Evolutionary conservation across 2,797 vertebrate species (phyloP).

Genomic region (Chlorospingus semifuscus): DNA sequence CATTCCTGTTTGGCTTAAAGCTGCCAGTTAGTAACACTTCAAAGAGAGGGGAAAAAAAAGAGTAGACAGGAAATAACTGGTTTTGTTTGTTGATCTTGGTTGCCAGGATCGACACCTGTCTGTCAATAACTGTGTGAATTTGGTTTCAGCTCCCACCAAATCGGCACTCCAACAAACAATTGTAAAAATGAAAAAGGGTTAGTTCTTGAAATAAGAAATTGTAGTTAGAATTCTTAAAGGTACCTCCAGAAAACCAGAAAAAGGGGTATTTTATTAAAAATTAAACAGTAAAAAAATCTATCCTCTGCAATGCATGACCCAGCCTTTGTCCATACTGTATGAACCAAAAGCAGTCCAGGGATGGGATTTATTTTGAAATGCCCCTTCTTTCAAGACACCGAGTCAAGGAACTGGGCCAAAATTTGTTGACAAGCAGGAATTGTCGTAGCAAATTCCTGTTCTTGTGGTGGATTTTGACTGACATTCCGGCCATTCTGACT

Average conservation of each 20-base stretch:
- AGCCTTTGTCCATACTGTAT: background rate
- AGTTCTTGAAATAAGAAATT: conserved; percentile 6
- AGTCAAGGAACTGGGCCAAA: conserved; percentile 55
- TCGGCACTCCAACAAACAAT: background rate
- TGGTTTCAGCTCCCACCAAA: conserved; percentile 7
- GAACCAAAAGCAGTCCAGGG: background rate
- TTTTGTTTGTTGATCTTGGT: conserved; percentile 12
- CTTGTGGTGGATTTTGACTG: background rate
- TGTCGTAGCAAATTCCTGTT: conserved; percentile 5
- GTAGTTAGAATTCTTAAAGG: background rate
- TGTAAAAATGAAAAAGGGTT: background rate
- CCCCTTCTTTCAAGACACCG: background rate
- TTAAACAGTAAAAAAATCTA: background rate
- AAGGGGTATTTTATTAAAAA: background rate
- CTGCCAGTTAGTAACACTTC: conserved; percentile 16
- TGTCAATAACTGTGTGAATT: background rate
- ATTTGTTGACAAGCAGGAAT: background rate
- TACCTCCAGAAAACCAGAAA: conserved; percentile 51
- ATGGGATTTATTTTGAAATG: conserved; percentile 17
- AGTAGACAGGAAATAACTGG: background rate
- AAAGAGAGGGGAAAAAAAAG: accelerated
- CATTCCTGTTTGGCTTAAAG: conserved; percentile 15
- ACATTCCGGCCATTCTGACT: background rate
- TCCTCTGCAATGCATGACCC: background rate
- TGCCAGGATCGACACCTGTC: background rate